Evolutionary conservation across 2,888 invertebrate species (phyloP).

Genomic region (Pyrochroa serraticornis): DNA sequence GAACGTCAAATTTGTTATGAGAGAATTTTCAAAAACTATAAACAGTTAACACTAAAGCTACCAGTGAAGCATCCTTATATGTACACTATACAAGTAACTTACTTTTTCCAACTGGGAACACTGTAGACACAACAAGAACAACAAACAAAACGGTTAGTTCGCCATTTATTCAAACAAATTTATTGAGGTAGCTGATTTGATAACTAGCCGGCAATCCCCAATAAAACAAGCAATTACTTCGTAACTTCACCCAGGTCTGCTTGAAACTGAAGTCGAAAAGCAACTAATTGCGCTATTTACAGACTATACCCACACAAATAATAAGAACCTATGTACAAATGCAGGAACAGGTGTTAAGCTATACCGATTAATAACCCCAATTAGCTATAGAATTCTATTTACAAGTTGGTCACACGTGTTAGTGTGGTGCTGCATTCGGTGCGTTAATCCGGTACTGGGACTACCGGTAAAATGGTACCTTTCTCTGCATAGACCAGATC

Average conservation of each 20-base stretch:
- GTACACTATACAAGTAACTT: conserved; percentile 49
- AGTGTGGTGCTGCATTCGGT: conserved; percentile 54
- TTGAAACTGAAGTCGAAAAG: background rate
- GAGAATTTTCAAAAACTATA: background rate
- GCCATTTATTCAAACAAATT: conserved; percentile 8
- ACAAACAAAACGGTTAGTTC: conserved; percentile 39
- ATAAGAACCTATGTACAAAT: conserved; percentile 18
- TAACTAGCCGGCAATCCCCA: conserved; percentile 8
- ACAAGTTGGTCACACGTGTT: conserved; percentile 32
- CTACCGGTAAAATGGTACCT: conserved; percentile 56
- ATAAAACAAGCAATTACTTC: conserved; percentile 2
- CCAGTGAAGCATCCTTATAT: conserved; percentile 16
- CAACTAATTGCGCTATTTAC: conserved; percentile 1
- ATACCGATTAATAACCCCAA: conserved; percentile 1
- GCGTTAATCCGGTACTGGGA: conserved; percentile 48
- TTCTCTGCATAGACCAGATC: conserved; percentile 62
- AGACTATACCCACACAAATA: background rate
- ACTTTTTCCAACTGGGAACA: conserved; percentile 57
- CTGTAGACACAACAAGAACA: conserved; percentile 50
- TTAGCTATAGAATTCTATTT: conserved; percentile 20
- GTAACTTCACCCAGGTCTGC: too few species aligned
- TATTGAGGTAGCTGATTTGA: conserved; percentile 18
- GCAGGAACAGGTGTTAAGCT: conserved; percentile 6
- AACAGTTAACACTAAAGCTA: conserved; percentile 17
- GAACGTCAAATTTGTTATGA: too few species aligned